A percentile compares a stretch with the other conserved stretches of the same genome.
These are phyloP conservation scores for Onychostruthus taczanowskii DNA, from an alignment of 2,113 vertebrate genomes.

Conservation along the genomic window DNA sequence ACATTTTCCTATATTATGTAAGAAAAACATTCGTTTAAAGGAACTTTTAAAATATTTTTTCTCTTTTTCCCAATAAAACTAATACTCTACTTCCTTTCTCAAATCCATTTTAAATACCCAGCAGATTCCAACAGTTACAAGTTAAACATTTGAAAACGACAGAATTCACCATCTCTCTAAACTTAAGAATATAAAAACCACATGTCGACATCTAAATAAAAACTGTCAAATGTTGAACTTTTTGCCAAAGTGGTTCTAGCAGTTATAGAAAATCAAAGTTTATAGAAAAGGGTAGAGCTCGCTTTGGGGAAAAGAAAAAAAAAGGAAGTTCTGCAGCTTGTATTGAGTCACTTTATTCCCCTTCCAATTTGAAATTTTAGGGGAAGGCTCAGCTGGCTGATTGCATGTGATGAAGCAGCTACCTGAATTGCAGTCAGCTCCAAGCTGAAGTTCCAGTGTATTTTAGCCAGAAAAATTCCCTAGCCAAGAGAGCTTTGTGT, in stretches of 20 bases:
- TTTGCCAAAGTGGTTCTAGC: background rate
- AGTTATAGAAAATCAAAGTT: background rate
- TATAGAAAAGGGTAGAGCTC: background rate
- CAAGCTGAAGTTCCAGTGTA: background rate
- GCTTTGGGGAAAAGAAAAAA: background rate
- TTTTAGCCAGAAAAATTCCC: background rate
- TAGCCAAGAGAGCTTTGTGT: background rate
- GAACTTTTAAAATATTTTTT: background rate
- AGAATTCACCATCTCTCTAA: background rate
- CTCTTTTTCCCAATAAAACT: background rate
- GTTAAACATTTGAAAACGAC: background rate
- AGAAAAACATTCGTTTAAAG: background rate
- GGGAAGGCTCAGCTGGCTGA: background rate
- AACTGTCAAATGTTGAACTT: background rate
- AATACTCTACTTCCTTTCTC: conserved; percentile 15
- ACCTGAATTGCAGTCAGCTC: background rate
- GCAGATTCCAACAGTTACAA: conserved; percentile 10
- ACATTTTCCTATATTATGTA: background rate
- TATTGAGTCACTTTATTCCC: background rate
- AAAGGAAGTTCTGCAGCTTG: background rate
- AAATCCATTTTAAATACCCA: background rate
- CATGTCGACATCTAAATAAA: conserved; percentile 3
- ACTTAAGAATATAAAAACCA: conserved; percentile 15
- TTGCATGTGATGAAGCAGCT: background rate
- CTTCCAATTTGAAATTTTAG: background rate